phyloP scores from a whole-genome alignment of 1,140 invertebrate species.

The Melipona quadrifasciata region DNA sequence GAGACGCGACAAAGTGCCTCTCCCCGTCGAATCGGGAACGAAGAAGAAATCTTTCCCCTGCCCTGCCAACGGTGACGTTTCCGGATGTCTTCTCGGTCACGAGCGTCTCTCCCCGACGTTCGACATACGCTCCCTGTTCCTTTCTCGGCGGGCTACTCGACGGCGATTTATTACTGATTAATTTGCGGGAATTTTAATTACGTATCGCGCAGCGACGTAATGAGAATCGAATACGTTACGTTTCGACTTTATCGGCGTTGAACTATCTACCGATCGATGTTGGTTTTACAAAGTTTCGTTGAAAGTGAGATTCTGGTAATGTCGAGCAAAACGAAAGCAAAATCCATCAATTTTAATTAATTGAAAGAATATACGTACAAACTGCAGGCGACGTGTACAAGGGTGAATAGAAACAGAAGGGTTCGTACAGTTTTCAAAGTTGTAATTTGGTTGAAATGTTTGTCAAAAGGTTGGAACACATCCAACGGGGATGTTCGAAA shows the following conservation, averaged over 20 bases:
- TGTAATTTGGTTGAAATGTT: too few species aligned
- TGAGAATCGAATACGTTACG: neutral
- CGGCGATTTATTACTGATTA: neutral
- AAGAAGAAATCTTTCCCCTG: neutral
- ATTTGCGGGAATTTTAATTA: neutral
- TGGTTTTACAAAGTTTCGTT: too few species aligned
- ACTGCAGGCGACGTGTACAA: too few species aligned
- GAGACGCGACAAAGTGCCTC: conserved; percentile 21
- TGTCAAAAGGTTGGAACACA: too few species aligned
- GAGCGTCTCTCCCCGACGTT: neutral
- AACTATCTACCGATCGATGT: too few species aligned
- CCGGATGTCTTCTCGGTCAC: neutral
- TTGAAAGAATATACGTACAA: too few species aligned
- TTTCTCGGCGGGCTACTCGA: neutral
- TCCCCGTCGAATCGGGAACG: neutral
- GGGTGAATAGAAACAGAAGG: too few species aligned
- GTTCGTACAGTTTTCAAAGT: too few species aligned
- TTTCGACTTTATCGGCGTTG: neutral
- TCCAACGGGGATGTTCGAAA: too few species aligned
- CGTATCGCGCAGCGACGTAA: neutral
- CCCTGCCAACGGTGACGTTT: neutral
- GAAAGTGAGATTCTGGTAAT: too few species aligned
- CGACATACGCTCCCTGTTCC: neutral
- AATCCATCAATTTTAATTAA: too few species aligned
- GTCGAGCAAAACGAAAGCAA: too few species aligned